Base-by-base conservation (phyloP, 1,140 invertebrate genomes). In the Hormaphis cornu region DNA sequence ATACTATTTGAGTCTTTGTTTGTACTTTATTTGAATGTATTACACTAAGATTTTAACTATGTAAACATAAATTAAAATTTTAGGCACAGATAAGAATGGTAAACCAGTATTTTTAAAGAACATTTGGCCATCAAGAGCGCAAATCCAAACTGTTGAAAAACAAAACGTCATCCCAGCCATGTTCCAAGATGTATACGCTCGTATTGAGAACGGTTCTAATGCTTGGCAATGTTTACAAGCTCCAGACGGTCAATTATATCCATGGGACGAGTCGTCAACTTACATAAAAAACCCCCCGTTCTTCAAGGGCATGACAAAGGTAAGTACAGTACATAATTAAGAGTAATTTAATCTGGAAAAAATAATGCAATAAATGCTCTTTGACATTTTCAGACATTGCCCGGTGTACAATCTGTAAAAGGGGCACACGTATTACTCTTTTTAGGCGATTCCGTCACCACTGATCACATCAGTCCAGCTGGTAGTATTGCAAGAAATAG, bases 261-360 rank as follows among this genome's bases (percentile, higher is more conserved):
- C 91, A 0, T 99, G 96, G 96, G 91, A 96, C 75, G 63, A 74
- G 0, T 81, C 82, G 28, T 97, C 94, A 1, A 98, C 96, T 0
- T 99, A 99, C 75, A 98, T 99, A 70, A 97, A 97, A 80, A 85
- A 83, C 74, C 95, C 95, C 3, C 96, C 96, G n/a, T 98, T 97
- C 81, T 99, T 98, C 79, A 86, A 93, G 71, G 84, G 82, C 44
- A 91, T 96, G 85, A 85, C 86, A 71, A 85, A 81, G 78, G 86
- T 86, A 76, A 69, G 30, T 52, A 10, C 16, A n/a, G 30, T 26
- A 18, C 8, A 42, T n/a, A 59, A 26, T 24, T 30, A 44, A 26
- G 5, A 6, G 24, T 72, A 48, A 20, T 53, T 58, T 22, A 1
- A 37, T 24, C n/a, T 58, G 22, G 35, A 42, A 24, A 37, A 59